Evolutionary conservation across 2,888 invertebrate genomes (phyloP), one percentile per base, ranked within the genome.

Genomic region (Margaritifera margaritifera): DNA sequence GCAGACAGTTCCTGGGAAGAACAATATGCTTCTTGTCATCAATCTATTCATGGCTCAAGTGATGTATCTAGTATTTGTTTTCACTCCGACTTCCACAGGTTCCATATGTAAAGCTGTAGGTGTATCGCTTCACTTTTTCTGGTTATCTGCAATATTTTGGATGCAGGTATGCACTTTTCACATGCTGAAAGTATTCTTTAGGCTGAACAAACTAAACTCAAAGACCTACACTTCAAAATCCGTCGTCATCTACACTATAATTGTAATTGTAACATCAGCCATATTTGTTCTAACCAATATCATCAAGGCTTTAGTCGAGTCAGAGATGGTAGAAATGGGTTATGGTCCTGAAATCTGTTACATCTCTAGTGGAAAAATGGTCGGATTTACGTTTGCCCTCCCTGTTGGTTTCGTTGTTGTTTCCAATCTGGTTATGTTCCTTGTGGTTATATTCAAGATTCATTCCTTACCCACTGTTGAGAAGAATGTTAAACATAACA

Each of bases 111-210:
- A 64, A 55, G n/a, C 51, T 4, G 11, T 73, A 18, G 76, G 73
- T 56, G 24, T 71, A 11, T 22, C 57, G 5, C 66, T 71, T 18
- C 76, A 76, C 64, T 76, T 69, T 42, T 69, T 60, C 24, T 76
- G 71, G 73, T 54, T 76, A 6, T 55, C 61, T 25, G 31, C 69
- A 8, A 22, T 73, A 52, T 69, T 73, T 56, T 76, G 76, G 76
- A 76, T 73, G 76, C 73, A 76, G 22, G 57, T 69, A 11, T 75
- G 75, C 27, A 68, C 73, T 0, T 64, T 66, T 52, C 72, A 75
- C 55, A 63, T 71, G 62, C 69, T 55, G 20, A 51, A 65, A 15
- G 62, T 67, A 4, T 62, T 76, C 55, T 24, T 64, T 18, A 20
- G 55, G 11, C 52, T 54, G 4, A 57, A 53, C 27, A 18, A 54